Base-by-base conservation (phyloP, 2,797 vertebrate species). In the Sardinella longiceps region DNA sequence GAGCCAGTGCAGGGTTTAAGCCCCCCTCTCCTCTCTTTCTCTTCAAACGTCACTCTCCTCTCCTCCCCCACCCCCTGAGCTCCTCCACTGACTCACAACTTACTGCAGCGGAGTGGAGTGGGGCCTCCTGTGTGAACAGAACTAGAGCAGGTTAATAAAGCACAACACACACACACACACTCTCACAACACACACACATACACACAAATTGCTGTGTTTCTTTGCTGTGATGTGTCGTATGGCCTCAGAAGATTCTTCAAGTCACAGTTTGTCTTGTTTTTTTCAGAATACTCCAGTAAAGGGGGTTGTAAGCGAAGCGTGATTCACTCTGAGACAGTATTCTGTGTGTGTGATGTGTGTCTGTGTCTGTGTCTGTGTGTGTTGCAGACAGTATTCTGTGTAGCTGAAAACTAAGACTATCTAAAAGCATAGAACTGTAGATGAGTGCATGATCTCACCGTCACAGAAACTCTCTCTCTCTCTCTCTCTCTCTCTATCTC, bases 1-100 rank as follows among this genome's bases (percentile, higher is more conserved):
- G 56, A 14, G 84, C 80, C 90, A 89, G 87, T 33, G 60, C 51
- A 82, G 84, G 85, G 80, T 87, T 90, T 89, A 93, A 92, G 88
- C 58, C 85, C 82, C 63, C 11, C n/a, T n/a, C n/a, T n/a, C 85
- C 86, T 91, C 88, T 83, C 81, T 74, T 30, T 70, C 63, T 14
- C 63, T 70, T 37, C 63, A 70, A 70, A 70, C 18, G 63, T 33
- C 63, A 14, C 63, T 70, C 63, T 70, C 63, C 63, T 70, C 63
- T 70, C 63, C 63, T 70, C 63, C 63, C 63, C 63, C 63, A 70
- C 63, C 28, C 60, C 63, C 30, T 33, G 14, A 14, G 56, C 56
- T 60, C 56, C n/a, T n/a, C n/a, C n/a, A 9, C 28, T 15, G 30
- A 15, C 63, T 33, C 63, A 37, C 63, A 14, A 70, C 28, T 33